phyloP scores from a whole-genome alignment of 2,113 vertebrate species.

The Marmota monax region DNA sequence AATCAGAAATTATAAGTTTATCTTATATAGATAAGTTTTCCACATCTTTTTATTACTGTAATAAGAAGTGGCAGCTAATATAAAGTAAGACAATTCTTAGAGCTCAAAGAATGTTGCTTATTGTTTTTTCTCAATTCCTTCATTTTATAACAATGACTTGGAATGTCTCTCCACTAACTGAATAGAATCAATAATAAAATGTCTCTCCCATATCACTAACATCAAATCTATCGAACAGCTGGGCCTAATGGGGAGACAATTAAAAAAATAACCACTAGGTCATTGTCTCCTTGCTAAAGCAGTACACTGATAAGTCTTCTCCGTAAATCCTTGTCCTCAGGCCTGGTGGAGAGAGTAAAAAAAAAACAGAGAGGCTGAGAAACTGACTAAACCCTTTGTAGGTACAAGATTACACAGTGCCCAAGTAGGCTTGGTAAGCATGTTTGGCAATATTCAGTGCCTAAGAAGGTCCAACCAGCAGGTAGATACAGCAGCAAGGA shows the following conservation, averaged over 20 bases:
- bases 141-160: not conserved
- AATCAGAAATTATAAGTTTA: not conserved
- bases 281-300: not conserved
- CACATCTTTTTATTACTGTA: not conserved
- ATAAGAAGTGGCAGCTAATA: not conserved
- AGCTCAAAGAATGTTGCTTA: not conserved
- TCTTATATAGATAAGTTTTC: not conserved
- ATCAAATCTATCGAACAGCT: not conserved
- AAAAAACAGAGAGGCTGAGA: not conserved
- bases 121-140: not conserved
- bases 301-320: not conserved
- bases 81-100: not conserved
- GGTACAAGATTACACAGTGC: not conserved
- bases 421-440: not conserved
- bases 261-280: not conserved
- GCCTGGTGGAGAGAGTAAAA: not conserved
- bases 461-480: not conserved
- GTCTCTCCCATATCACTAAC: not conserved
- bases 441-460: not conserved
- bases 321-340: not conserved
- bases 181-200: not conserved
- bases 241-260: not conserved
- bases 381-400: not conserved
- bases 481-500: not conserved
- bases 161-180: not conserved